Evolutionary conservation across 2,797 vertebrate genomes (phyloP).

Genomic region (Amblyopsis hoosieri): DNA sequence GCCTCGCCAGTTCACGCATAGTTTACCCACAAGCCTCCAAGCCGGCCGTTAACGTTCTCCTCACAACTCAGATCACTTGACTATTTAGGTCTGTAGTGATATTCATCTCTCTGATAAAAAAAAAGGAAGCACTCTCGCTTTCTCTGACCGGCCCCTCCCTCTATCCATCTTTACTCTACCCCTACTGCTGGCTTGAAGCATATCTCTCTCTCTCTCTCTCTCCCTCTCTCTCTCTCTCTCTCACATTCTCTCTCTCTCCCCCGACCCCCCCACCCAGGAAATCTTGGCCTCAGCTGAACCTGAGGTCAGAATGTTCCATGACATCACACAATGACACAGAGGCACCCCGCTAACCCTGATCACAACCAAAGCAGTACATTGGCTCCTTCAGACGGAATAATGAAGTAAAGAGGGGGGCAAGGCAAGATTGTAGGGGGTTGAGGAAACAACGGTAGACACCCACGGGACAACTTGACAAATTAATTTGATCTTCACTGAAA

Average conservation of each 20-base stretch:
- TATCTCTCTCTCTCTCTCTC: slow-evolving; percentile 31
- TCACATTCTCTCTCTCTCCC: slow-evolving; percentile 19
- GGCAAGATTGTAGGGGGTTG: neutral
- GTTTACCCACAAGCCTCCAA: slow-evolving; percentile 29
- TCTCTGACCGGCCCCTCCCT: neutral
- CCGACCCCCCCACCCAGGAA: slow-evolving; percentile 44
- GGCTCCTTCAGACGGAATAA: slow-evolving; percentile 27
- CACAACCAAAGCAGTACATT: slow-evolving; percentile 19
- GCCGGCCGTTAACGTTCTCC: slow-evolving; percentile 27
- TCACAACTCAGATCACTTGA: slow-evolving; percentile 39
- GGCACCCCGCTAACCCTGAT: slow-evolving; percentile 27
- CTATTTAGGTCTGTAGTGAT: slow-evolving; percentile 49
- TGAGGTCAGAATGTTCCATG: slow-evolving; percentile 74
- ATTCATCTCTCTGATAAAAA: slow-evolving; percentile 21
- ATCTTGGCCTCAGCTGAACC: slow-evolving; percentile 64
- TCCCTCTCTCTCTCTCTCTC: slow-evolving; percentile 25
- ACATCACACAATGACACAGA: slow-evolving; percentile 53
- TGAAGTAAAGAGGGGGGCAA: neutral
- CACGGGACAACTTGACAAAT: neutral
- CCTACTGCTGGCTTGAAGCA: slow-evolving; percentile 37
- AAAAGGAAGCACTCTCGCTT: neutral
- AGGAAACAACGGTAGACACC: too few relatives aligned
- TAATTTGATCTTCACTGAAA: neutral
- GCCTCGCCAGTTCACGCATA: slow-evolving; percentile 1
- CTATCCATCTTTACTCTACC: slow-evolving; percentile 1